phyloP scores from a whole-genome alignment of 1,140 invertebrate genomes.

The Caerostris extrusa region DNA sequence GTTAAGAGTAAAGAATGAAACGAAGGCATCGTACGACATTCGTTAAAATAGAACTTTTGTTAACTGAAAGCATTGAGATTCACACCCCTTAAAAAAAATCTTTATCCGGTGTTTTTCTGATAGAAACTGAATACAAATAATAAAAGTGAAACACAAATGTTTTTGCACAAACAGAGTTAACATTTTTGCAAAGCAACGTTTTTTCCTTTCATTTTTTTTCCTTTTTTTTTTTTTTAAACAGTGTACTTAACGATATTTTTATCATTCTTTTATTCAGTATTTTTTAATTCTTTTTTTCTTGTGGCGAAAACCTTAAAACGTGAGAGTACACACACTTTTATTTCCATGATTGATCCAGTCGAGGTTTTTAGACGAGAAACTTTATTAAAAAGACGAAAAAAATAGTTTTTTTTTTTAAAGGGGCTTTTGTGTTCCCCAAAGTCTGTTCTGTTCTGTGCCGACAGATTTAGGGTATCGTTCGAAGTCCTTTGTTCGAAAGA shows the following conservation, averaged over 20 bases:
- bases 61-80: slow-evolving; percentile 37
- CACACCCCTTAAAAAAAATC: slow-evolving; percentile 4
- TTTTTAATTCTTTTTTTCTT: too few species aligned
- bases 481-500: neutral
- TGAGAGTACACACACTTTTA: slow-evolving; percentile 24
- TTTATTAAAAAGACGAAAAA: neutral
- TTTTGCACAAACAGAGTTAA: slow-evolving; percentile 45
- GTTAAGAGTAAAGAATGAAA: neutral
- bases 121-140: neutral
- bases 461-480: slow-evolving; percentile 27
- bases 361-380: neutral
- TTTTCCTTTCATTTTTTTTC: too few species aligned
- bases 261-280: too few species aligned
- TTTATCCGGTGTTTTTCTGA: neutral
- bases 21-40: neutral
- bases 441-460: neutral
- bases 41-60: slow-evolving; percentile 33
- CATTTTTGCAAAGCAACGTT: neutral
- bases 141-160: neutral
- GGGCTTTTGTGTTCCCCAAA: neutral
- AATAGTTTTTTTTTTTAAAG: neutral
- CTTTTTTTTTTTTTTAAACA: slow-evolving; percentile 23
- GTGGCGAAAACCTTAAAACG: neutral
- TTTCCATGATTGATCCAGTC: slow-evolving; percentile 45
- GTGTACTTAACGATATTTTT: slow-evolving; percentile 9